Conservation (phyloP, 2,113 vertebrate species). For the Probosciger aterrimus region DNA sequence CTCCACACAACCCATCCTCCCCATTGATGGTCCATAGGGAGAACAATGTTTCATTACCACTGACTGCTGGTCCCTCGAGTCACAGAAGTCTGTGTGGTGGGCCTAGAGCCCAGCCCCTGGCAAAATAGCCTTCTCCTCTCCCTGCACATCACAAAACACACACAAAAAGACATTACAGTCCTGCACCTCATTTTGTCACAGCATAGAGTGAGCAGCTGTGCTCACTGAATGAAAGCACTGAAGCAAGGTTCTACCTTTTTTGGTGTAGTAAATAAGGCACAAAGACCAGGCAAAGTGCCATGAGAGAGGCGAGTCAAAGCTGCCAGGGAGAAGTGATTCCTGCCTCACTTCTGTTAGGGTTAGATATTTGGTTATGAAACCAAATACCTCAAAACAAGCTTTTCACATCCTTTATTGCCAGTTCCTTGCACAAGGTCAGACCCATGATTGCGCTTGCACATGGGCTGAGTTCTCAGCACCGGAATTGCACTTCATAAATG, state of each 20-base stretch:
- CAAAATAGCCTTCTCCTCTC: background rate
- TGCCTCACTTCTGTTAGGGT: background rate
- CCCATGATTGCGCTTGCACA: background rate
- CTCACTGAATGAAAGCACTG: background rate
- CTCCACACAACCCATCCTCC: background rate
- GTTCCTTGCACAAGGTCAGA: background rate
- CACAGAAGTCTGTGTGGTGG: background rate
- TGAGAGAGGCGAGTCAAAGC: background rate
- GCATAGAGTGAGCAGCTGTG: background rate
- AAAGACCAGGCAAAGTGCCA: background rate
- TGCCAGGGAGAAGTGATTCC: background rate
- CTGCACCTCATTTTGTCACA: background rate
- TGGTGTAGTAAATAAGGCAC: background rate
- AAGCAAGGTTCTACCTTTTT: background rate
- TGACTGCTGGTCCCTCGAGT: background rate
- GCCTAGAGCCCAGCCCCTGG: background rate
- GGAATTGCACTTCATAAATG: background rate
- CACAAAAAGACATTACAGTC: background rate
- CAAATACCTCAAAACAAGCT: background rate
- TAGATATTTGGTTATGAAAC: background rate
- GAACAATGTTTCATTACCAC: background rate
- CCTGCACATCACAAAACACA: background rate
- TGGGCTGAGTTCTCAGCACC: background rate
- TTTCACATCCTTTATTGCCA: background rate
- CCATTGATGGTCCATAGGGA: fast-evolving